Evolutionary conservation across 2,888 invertebrate species (phyloP).

Genomic region (Mesoligia furuncula): DNA sequence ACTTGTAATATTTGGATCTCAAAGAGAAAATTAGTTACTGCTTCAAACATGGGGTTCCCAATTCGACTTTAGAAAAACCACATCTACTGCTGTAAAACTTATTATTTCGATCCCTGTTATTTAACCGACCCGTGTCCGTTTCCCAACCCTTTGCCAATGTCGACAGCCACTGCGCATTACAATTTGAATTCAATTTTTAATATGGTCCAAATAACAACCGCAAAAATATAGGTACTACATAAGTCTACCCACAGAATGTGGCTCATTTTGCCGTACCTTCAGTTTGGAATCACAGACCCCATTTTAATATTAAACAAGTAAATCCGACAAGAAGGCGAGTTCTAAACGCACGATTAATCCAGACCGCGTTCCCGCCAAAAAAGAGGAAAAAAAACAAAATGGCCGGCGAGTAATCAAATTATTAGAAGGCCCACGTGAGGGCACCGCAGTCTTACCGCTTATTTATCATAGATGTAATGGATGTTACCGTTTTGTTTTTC

Average conservation of each 20-base stretch:
- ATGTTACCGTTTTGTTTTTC: constrained; percentile 73
- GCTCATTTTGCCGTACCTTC: constrained; percentile 57
- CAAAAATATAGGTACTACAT: constrained; percentile 53
- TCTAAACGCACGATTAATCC: constrained; percentile 75
- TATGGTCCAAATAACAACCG: constrained; percentile 43
- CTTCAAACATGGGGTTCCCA: background rate
- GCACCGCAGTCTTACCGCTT: constrained; percentile 75
- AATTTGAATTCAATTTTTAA: constrained; percentile 32
- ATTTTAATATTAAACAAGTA: constrained; percentile 71
- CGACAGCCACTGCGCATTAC: background rate
- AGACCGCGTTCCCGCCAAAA: constrained; percentile 65
- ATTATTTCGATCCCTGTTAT: background rate
- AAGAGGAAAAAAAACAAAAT: constrained; percentile 75
- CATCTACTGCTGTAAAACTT: background rate
- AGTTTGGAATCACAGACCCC: constrained; percentile 68
- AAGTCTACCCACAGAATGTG: constrained; percentile 53
- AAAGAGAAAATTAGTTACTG: background rate
- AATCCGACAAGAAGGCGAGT: constrained; percentile 67
- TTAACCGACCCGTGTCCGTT: no score
- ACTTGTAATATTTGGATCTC: background rate
- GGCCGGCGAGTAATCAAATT: constrained; percentile 81
- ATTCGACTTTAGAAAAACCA: background rate
- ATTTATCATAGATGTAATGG: constrained; percentile 83
- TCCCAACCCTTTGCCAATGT: background rate
- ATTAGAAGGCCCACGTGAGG: constrained; percentile 79